Evolutionary conservation across 2,113 vertebrate genomes (phyloP).

Genomic region (Tenrec ecaudatus): DNA sequence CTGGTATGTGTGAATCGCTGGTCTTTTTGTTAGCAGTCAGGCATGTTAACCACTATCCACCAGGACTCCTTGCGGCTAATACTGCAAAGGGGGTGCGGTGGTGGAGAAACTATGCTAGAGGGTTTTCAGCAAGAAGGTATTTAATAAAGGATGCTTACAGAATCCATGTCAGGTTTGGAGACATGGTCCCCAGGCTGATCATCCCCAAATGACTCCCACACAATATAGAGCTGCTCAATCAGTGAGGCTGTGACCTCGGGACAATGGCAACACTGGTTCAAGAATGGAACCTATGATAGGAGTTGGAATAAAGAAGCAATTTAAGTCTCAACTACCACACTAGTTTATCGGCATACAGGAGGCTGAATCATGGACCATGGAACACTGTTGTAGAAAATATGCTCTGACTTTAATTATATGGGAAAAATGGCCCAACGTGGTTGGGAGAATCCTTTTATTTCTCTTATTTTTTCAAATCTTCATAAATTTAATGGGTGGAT

Average conservation of each 20-base stretch:
- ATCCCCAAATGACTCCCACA: not conserved
- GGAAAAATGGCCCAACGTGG: not conserved
- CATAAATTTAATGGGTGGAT: not conserved
- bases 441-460: not conserved
- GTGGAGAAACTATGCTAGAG: not conserved
- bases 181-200: not conserved
- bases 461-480: slow-evolving; percentile 33
- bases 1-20: no score
- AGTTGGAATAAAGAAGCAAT: not conserved
- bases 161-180: not conserved
- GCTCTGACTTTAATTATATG: not conserved
- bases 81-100: no score
- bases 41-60: no score
- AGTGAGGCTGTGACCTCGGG: not conserved
- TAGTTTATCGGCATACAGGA: not conserved
- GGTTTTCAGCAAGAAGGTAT: slow-evolving; percentile 37
- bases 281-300: not conserved
- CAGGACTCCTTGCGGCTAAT: no score
- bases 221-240: no score
- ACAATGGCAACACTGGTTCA: not conserved
- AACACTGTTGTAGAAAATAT: not conserved
- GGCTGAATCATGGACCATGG: not conserved
- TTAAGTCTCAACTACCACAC: not conserved
- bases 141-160: slow-evolving; percentile 21
- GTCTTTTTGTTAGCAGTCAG: no score